Evolutionary conservation across 2,113 vertebrate species (phyloP), one percentile per base, ranked within the genome.

Genomic region (Stigmatopora argus): DNA sequence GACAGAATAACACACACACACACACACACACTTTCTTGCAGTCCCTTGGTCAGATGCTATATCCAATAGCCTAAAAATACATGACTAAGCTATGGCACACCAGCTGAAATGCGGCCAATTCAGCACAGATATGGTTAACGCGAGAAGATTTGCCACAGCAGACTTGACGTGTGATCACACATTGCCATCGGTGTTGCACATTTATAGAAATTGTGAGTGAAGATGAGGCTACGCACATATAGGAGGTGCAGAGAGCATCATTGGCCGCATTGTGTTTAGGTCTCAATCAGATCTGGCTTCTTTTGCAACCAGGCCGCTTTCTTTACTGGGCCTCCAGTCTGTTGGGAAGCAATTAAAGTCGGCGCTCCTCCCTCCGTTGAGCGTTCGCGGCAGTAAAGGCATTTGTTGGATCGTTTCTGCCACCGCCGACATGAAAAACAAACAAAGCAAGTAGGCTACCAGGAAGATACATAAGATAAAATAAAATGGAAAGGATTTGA

Each of bases 321-420:
- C 77, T 76, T 45, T 46, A 66, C 47, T 55, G 83, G 55, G 68
- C 76, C 56, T 81, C 26, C 73, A 80, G 86, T 90, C 87, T 90
- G 67, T 78, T 66, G 85, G 88, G 88, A 90, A 73, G 80, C 81
- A 89, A 91, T 89, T 87, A 87, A 85, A 85, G 82, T 76, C 59
- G 12, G 70, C 78, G 81, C 64, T 79, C 72, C 73, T 78, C 77
- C 78, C 73, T 74, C 70, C 67, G 60, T 77, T 49, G 62, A 64
- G 68, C 83, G 72, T 81, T 81, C 71, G 84, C 41, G 62, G 56
- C 61, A 51, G 60, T 46, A 46, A 56, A 56, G 58, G 19, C 58
- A 60, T 44, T 41, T 19, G n/a, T 44, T 44, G 13, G 12, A 61
- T 9, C 13, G 4, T 21, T 17, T 7, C n/a, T 60, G 58, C 18